These are phyloP conservation scores for Nephrotoma flavescens DNA, from an alignment of 2,888 invertebrate species.

Conservation along the genomic window DNA sequence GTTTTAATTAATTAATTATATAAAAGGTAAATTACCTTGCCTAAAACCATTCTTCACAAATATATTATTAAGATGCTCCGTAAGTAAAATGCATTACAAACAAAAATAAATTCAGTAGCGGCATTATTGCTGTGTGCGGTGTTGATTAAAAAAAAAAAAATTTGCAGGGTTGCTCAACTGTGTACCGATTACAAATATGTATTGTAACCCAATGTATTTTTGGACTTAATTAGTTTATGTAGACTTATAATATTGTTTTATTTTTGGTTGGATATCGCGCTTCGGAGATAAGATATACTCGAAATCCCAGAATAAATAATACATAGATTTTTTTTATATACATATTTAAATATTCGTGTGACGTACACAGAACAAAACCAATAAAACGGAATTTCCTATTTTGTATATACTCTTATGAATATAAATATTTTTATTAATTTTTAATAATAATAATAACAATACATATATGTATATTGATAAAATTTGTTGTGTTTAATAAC, in stretches of 20 bases:
- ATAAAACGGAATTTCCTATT: neutral
- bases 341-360: neutral
- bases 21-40: too few species aligned
- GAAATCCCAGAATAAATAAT: neutral
- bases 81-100: neutral
- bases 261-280: neutral
- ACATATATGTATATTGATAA: neutral
- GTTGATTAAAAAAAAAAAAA: neutral
- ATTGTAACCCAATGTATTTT: neutral
- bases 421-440: neutral
- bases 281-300: neutral
- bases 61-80: neutral
- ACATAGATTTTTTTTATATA: neutral
- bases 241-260: neutral
- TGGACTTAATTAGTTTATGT: neutral
- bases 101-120: neutral
- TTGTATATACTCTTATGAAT: neutral
- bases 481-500: neutral
- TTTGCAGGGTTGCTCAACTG: neutral
- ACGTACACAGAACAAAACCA: neutral
- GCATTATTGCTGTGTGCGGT: neutral
- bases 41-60: too few species aligned
- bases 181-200: neutral
- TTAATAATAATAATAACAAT: neutral
- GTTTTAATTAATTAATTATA: neutral